Conservation (phyloP, 2,888 invertebrate genomes). For the Drosophila imparisetae region DNA sequence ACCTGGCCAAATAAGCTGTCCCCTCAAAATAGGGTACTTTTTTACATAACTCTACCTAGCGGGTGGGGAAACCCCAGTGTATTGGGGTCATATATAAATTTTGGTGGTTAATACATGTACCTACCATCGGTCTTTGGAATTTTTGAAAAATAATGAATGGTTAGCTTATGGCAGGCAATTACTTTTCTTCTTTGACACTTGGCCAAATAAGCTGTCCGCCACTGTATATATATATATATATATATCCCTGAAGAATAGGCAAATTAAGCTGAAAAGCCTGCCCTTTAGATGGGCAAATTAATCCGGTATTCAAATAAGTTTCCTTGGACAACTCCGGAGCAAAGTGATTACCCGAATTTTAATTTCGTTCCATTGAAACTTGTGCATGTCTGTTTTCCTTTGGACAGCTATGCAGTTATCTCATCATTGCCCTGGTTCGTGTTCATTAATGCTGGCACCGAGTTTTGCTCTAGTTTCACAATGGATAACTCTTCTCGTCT, state of each 20-base stretch:
- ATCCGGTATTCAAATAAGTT: slow-evolving; percentile 38
- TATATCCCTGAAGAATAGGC: slow-evolving; percentile 5
- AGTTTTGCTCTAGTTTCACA: slow-evolving; percentile 41
- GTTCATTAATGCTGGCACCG: slow-evolving; percentile 48
- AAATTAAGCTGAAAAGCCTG: slow-evolving; percentile 24
- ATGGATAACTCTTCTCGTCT: slow-evolving; percentile 57
- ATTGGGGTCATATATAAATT: too few species aligned
- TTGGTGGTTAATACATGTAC: too few species aligned
- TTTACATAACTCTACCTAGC: too few species aligned
- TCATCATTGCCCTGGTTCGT: slow-evolving; percentile 31
- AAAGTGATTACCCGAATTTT: slow-evolving; percentile 28
- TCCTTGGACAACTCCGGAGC: slow-evolving; percentile 7
- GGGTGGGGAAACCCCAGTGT: too few species aligned
- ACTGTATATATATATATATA: slow-evolving; percentile 10
- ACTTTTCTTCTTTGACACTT: too few species aligned
- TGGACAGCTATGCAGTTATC: slow-evolving; percentile 33
- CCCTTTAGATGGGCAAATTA: slow-evolving; percentile 22
- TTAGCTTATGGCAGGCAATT: too few species aligned
- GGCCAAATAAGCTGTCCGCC: too few species aligned
- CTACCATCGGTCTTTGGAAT: too few species aligned
- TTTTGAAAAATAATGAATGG: too few species aligned
- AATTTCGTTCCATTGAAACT: slow-evolving; percentile 24
- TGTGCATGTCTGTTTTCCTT: slow-evolving; percentile 5
- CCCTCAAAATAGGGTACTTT: too few species aligned
- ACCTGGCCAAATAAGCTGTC: too few species aligned